phyloP scores from a whole-genome alignment of 2,113 vertebrate genomes.

The Plotosus lineatus region DNA sequence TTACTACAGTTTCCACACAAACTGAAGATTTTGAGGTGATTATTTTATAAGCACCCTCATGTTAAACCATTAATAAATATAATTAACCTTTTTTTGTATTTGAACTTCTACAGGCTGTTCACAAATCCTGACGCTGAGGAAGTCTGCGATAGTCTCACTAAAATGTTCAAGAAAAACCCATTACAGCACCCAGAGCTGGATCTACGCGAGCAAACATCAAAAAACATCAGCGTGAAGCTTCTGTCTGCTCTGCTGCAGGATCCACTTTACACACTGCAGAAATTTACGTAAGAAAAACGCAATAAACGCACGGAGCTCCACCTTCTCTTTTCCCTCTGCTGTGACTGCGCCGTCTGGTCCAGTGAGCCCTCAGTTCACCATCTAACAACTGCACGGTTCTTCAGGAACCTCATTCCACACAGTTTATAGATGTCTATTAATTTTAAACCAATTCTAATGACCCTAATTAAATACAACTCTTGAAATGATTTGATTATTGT shows the following conservation, averaged over 20 bases:
- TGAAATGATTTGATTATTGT: no score
- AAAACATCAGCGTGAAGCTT: neutral
- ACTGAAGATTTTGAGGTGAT: neutral
- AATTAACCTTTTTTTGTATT: no score
- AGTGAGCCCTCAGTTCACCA: no score
- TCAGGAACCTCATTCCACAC: no score
- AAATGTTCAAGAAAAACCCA: neutral
- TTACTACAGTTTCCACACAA: neutral
- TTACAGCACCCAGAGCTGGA: slow-evolving; percentile 4
- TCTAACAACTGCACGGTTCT: no score
- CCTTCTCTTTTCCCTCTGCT: no score
- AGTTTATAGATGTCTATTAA: no score
- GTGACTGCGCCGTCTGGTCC: no score
- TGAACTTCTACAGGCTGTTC: neutral
- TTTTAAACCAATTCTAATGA: no score
- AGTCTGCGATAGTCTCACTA: neutral
- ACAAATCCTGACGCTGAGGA: neutral
- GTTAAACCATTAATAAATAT: no score
- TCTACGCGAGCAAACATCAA: neutral
- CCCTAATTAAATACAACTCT: no score
- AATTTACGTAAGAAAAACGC: neutral
- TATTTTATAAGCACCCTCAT: no score
- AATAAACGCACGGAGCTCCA: neutral
- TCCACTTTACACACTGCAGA: slow-evolving; percentile 5
- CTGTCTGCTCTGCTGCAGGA: slow-evolving; percentile 10